Conservation (phyloP, 1,140 invertebrate genomes). For the Eriosoma lanigerum region DNA sequence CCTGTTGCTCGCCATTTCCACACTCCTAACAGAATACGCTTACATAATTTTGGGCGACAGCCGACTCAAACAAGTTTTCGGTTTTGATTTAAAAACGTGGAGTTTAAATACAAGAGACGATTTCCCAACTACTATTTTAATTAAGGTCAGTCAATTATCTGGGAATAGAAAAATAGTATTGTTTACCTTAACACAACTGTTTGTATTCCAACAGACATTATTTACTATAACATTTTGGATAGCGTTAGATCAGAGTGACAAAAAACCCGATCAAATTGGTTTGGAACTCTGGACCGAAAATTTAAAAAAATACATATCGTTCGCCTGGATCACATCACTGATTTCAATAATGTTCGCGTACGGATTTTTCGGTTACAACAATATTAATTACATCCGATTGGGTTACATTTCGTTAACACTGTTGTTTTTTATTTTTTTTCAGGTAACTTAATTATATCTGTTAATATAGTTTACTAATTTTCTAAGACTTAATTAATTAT, state of each 20-base stretch:
- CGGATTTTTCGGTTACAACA: background rate
- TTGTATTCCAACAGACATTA: background rate
- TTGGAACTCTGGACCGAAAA: background rate
- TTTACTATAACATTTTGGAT: background rate
- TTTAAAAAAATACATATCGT: background rate
- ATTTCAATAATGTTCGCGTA: background rate
- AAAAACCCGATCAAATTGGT: background rate
- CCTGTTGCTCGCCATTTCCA: background rate
- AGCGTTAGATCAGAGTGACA: background rate
- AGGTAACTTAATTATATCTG: slow-evolving; percentile 14
- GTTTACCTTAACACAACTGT: background rate
- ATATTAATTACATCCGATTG: background rate
- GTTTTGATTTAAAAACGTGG: background rate
- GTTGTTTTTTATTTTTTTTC: background rate
- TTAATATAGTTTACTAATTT: too few relatives aligned
- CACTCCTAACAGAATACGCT: background rate
- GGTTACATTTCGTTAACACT: slow-evolving; percentile 2
- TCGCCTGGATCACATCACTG: background rate
- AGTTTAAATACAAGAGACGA: background rate
- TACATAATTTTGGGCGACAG: background rate
- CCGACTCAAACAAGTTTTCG: background rate
- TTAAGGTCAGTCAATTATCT: background rate
- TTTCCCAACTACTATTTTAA: background rate
- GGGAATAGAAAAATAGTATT: background rate
- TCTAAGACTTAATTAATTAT: too few relatives aligned